Base-by-base conservation (phyloP, 2,113 vertebrate genomes). In the Trematomus loennbergii region DNA sequence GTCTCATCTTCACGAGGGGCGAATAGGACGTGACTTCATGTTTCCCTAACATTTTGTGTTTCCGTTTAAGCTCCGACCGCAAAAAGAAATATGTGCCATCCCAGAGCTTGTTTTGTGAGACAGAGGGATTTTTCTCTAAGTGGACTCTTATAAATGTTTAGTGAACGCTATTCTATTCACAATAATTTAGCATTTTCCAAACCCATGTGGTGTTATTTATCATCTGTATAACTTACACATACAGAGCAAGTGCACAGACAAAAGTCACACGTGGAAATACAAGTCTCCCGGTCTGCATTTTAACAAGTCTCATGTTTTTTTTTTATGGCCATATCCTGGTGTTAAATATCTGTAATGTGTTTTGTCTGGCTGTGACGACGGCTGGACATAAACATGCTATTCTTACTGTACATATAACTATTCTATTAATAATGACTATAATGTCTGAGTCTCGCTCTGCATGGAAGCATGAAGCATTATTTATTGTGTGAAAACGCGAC, bases 391-490 rank as follows among this genome's bases (percentile, higher is more conserved):
- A 92, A 89, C 82, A 86, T 86, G 59, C 86, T 76, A 78, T 91
- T 93, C 76, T 84, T 83, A 58, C 83, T 45, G 20, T 33, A 29
- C 57, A 59, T 86, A 75, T 90, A 89, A 85, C 80, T 79, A 80
- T 91, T 83, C 88, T 88, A 87, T 92, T 93, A 92, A 89, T 91
- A 90, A 85, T 83, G 62, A 25, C 65, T 33, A 58, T 79, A 88
- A 72, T 7, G 81, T 81, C 81, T 74, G 81, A 61, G 61, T 81
- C 55, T 77, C 45, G 73, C 72, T 85, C 64, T 64, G 61, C 52
- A 33, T 74, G 83, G 85, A 78, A 45, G 52, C 75, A 75, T 78
- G 83, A 66, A 49, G 40, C 81, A 78, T 48, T 71, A 86, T 91
- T 90, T 87, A 89, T 83, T 88, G 87, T 81, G 87, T 88, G 88